A percentile compares a stretch with the other conserved stretches of the same genome.
phyloP scores from a whole-genome alignment of 2,888 invertebrate genomes.

The Ornithoptera priamus region DNA sequence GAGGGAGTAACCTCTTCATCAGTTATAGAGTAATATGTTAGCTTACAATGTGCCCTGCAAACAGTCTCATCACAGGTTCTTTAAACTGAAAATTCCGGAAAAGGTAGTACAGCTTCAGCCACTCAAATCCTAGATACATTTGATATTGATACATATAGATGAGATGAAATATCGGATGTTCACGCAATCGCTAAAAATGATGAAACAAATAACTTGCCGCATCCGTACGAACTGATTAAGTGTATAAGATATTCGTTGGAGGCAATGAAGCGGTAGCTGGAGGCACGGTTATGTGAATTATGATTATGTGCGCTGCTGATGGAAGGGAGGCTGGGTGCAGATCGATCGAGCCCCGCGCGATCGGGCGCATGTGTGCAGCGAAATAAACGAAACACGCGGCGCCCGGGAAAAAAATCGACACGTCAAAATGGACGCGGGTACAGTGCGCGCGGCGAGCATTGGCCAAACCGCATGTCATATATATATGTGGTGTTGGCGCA shows the following conservation, averaged over 20 bases:
- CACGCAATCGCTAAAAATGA: no score
- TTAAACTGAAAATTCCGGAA: no score
- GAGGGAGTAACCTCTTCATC: no score
- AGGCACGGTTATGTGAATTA: conserved; percentile 8
- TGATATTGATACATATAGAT: no score
- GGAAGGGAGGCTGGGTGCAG: conserved; percentile 33
- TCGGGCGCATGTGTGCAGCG: conserved; percentile 61
- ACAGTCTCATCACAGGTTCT: no score
- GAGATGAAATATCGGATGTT: no score
- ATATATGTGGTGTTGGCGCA: no score
- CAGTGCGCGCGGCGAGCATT: conserved; percentile 37
- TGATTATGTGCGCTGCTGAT: conserved; percentile 27
- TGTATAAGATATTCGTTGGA: not conserved
- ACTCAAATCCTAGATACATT: no score
- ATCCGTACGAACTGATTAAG: not conserved
- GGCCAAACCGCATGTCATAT: conserved; percentile 33
- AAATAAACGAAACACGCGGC: conserved; percentile 72
- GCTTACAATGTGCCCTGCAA: no score
- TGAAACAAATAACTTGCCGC: no score
- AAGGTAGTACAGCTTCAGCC: no score
- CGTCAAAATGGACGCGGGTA: conserved; percentile 69
- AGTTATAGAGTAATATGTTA: no score
- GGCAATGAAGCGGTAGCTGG: not conserved
- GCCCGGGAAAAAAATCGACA: conserved; percentile 64
- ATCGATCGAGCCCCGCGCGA: conserved; percentile 59